Conservation (phyloP, 2,113 vertebrate species). For the Dasyornis broadbenti region DNA sequence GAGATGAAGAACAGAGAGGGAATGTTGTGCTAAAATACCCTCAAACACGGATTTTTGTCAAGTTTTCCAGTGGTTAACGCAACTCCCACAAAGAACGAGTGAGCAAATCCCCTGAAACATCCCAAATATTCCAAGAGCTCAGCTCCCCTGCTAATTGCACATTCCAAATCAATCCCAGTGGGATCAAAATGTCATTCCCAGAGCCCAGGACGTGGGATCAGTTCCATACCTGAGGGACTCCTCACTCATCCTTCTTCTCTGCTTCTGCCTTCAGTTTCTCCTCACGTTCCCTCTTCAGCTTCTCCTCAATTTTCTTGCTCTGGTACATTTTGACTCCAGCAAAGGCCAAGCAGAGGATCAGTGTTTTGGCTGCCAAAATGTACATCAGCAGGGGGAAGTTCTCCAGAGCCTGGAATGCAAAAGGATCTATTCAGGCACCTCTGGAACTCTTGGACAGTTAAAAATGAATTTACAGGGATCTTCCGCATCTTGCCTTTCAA, state of each 20-base stretch:
- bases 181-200: neutral
- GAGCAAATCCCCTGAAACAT: neutral
- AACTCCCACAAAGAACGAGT: neutral
- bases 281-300: slow-evolving; percentile 69
- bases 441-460: neutral
- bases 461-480: neutral
- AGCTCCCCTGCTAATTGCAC: neutral
- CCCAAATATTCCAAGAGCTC: neutral
- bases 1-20: neutral
- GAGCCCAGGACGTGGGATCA: neutral
- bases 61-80: neutral
- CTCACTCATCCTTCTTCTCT: slow-evolving; percentile 81
- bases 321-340: slow-evolving; percentile 91
- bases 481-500: neutral
- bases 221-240: neutral
- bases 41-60: neutral
- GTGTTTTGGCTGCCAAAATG: slow-evolving; percentile 90
- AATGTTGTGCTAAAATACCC: neutral
- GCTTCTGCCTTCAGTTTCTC: slow-evolving; percentile 38
- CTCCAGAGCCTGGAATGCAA: slow-evolving; percentile 79
- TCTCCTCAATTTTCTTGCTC: slow-evolving; percentile 76
- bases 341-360: slow-evolving; percentile 89
- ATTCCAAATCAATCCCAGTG: neutral
- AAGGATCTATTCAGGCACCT: neutral
- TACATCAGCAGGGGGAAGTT: slow-evolving; percentile 90